Base-by-base conservation (phyloP, 1,140 invertebrate genomes). In the Phymastichus coffea region DNA sequence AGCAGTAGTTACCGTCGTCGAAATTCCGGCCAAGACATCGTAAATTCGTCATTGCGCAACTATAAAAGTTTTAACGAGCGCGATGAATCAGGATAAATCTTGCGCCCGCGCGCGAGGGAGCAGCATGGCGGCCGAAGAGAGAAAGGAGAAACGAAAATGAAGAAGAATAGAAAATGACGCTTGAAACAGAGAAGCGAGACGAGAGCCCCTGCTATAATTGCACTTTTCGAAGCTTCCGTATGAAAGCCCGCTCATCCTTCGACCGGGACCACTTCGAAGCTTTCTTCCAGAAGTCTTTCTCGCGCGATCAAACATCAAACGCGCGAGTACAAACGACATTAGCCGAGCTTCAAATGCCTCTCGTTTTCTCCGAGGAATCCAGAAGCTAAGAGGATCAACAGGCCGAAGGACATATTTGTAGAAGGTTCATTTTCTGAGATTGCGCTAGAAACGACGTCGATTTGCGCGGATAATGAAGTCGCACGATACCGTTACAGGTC, bases 41-140 rank as follows among this genome's bases (percentile, higher is more conserved):
- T 61, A 56, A 61, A 61, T 56, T 55, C 52, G 53, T 61, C 59
- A 56, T 61, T 55, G 59, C 37, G 33, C 28, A 43, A 49, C 52
- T 55, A 51, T 56, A 61, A 55, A 61, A 61, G 44, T 61, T 55
- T 61, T 53, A 61, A 61, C 59, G 59, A 49, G 44, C 49, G 15
- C 59, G 46, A 55, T 61, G 59, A 55, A 56, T 61, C 59, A 53
- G 38, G 47, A 49, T 51, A 61, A 55, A 55, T 55, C 37, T 61
- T 25, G 12, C 37, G 6, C 20, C 12, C 14, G 4, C 35, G 12
- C 37, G 6, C 20, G 20, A 25, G 4, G 15, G 28, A 40, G 33
- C 26, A 25, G 20, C 14, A 48, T 7, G 17, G n/a, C n/a, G n/a
- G n/a, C n/a, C n/a, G n/a, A 15, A 40, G 23, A 14, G 44, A 48